Conservation (phyloP, 2,113 vertebrate genomes). For the Eclectus roratus region DNA sequence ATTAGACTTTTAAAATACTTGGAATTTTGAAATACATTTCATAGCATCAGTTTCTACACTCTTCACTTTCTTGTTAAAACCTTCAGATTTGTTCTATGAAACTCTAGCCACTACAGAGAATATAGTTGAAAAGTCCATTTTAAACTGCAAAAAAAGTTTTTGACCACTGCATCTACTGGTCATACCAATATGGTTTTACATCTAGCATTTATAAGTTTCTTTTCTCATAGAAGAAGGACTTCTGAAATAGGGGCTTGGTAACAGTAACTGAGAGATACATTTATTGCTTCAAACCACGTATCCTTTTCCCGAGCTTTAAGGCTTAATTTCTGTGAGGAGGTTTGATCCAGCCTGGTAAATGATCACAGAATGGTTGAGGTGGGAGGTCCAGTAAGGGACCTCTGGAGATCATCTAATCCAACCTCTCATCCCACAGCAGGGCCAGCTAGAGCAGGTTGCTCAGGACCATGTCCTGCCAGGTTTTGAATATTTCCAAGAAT, state of each 20-base stretch:
- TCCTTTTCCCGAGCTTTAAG: not conserved
- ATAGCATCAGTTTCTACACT: not conserved
- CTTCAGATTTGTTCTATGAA: not conserved
- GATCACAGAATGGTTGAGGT: not conserved
- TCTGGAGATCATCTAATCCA: not conserved
- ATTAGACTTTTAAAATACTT: not conserved
- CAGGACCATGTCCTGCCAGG: not conserved
- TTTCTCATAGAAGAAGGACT: not conserved
- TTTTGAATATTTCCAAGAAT: not conserved
- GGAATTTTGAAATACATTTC: not conserved
- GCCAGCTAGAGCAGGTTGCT: not conserved
- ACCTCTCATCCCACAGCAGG: not conserved
- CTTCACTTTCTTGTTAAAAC: not conserved
- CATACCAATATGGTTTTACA: not conserved
- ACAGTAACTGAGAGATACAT: not conserved
- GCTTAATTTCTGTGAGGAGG: not conserved
- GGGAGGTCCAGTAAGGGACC: not conserved
- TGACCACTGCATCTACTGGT: not conserved
- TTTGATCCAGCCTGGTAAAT: not conserved
- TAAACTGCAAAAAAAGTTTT: not conserved
- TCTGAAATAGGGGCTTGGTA: not conserved
- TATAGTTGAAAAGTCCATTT: not conserved
- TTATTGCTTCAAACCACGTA: not conserved
- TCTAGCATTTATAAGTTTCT: not conserved
- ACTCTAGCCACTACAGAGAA: not conserved